phyloP scores from a whole-genome alignment of 2,888 invertebrate species.

The Drosophila lutescens region DNA sequence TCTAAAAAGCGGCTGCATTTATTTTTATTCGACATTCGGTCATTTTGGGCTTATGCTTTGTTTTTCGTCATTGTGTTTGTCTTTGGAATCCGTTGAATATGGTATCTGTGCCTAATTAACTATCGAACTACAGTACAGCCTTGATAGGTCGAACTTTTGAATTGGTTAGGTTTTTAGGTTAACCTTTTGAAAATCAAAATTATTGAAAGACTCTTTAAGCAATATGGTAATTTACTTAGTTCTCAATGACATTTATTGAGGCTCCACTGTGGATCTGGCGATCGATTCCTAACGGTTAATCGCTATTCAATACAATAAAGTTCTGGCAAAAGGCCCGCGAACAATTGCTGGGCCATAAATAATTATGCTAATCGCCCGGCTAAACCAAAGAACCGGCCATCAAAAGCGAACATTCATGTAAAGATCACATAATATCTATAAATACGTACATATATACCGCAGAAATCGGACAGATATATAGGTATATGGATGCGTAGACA shows the following conservation, averaged over 20 bases:
- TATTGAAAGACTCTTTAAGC: too few species aligned
- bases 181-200: too few species aligned
- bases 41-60: slow-evolving; percentile 64
- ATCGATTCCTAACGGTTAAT: slow-evolving; percentile 27
- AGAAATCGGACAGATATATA: slow-evolving; percentile 3
- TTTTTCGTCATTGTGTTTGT: slow-evolving; percentile 31
- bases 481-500: slow-evolving; percentile 12
- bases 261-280: slow-evolving; percentile 9
- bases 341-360: slow-evolving; percentile 44
- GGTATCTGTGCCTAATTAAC: slow-evolving; percentile 59
- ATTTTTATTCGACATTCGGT: slow-evolving; percentile 53
- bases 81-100: slow-evolving; percentile 21
- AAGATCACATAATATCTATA: slow-evolving; percentile 57
- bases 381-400: slow-evolving; percentile 22
- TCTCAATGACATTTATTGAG: neutral
- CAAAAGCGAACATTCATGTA: slow-evolving; percentile 32
- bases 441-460: slow-evolving; percentile 24
- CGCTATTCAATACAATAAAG: slow-evolving; percentile 24
- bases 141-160: neutral
- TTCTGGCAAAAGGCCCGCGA: slow-evolving; percentile 17
- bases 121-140: slow-evolving; percentile 38
- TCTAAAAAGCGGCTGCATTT: slow-evolving; percentile 48
- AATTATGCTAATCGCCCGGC: slow-evolving; percentile 38
- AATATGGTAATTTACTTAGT: too few species aligned
- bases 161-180: neutral